Conservation (phyloP, 2,888 invertebrate species). For the Pocota personata region DNA sequence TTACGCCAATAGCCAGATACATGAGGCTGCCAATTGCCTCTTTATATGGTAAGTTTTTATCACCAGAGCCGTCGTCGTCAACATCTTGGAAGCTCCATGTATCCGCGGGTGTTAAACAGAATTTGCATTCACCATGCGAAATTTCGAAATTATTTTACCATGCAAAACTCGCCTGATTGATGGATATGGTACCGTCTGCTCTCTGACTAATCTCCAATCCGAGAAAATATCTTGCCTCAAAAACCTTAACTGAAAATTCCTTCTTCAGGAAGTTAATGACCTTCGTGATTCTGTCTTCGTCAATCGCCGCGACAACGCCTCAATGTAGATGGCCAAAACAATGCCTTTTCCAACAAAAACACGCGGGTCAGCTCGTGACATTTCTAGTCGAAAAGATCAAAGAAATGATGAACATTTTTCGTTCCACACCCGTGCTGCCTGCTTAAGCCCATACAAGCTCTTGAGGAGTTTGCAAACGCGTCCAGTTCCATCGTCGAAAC, state of each 20-base stretch:
- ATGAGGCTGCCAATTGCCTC: conserved; percentile 55
- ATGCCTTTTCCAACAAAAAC: conserved; percentile 71
- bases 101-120: conserved; percentile 26
- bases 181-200: conserved; percentile 1
- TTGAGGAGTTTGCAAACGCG: conserved; percentile 69
- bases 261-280: conserved; percentile 45
- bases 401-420: conserved; percentile 70
- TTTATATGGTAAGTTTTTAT: conserved; percentile 25
- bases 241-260: conserved; percentile 51
- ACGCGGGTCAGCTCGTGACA: conserved; percentile 75
- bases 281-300: conserved; percentile 29
- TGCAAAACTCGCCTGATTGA: conserved; percentile 34
- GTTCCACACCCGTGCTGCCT: conserved; percentile 72
- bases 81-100: not conserved
- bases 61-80: not conserved
- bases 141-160: conserved; percentile 4
- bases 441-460: conserved; percentile 74
- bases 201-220: conserved; percentile 38
- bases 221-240: conserved; percentile 19
- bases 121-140: conserved; percentile 8
- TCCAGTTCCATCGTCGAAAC: conserved; percentile 67
- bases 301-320: conserved; percentile 66
- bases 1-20: conserved; percentile 52
- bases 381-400: conserved; percentile 69
- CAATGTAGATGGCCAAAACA: conserved; percentile 76